Evolutionary conservation across 1,140 invertebrate genomes (phyloP), one percentile per base, ranked within the genome.

Genomic region (Ceratoteleas bidentatus): DNA sequence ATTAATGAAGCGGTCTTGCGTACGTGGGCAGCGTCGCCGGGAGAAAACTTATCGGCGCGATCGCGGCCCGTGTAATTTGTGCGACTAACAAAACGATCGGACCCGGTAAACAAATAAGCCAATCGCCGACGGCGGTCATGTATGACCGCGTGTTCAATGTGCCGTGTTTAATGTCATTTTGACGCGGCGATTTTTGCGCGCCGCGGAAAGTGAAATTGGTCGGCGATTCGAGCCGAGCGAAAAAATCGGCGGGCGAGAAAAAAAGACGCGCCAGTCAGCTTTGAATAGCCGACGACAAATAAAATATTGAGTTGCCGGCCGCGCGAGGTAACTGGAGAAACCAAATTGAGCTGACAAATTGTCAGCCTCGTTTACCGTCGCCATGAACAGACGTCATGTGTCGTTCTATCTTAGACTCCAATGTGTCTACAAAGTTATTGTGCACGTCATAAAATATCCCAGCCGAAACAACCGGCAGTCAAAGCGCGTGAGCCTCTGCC

Each of bases 331-430:
- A 79, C 72, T 66, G 76, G 68, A 76, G 66, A 80, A 76, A 79
- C 81, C 72, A 79, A 83, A 79, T 83, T 72, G 75, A 78, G 72
- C 81, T 76, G 81, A 83, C 81, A 83, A 83, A 75, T 83, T 83
- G 81, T 83, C 81, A 79, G 76, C 66, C 70, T 72, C 75, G 72
- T 53, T 83, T 66, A 83, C 65, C 47, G 38, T 79, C 66, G 34
- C 52, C 45, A 24, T 56, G 40, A 40, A 56, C 56, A 50, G 33
- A 64, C 34, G 81, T 83, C 81, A 79, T 54, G 74, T 83, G 65
- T 75, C 57, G 70, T 83, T 78, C 61, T 74, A 73, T 75, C 72
- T 79, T 56, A 61, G 75, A 61, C 76, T 76, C 76, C 61, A 68
- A 76, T 72, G 52, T 68, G 76, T 75, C 81, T 72, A 66, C 81